These are phyloP conservation scores for Drosophila gunungcola DNA, from an alignment of 1,140 invertebrate species.

Conservation along the genomic window DNA sequence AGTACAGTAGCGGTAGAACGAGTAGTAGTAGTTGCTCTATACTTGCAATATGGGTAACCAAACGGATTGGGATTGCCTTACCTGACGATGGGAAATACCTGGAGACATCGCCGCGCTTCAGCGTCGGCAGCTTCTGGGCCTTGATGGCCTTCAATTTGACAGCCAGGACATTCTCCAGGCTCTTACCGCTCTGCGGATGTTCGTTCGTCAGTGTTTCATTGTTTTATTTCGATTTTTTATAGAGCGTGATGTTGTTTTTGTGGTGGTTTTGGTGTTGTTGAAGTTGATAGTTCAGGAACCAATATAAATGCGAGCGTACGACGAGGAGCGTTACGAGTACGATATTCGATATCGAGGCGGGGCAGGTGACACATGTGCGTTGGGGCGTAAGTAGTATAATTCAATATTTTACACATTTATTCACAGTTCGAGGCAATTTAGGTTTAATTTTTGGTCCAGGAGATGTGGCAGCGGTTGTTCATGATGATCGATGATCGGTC, in stretches of 20 bases:
- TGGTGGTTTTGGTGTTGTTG: constrained; percentile 55
- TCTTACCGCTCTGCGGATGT: constrained; percentile 85
- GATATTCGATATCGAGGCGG: constrained; percentile 21
- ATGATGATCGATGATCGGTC: constrained; percentile 38
- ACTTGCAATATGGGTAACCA: constrained; percentile 30
- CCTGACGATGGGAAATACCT: constrained; percentile 93
- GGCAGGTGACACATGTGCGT: constrained; percentile 71
- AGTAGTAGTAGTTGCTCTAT: constrained; percentile 38
- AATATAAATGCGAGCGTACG: constrained; percentile 44
- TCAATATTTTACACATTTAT: constrained; percentile 59
- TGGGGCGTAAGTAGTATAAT: constrained; percentile 49
- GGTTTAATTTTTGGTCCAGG: constrained; percentile 60
- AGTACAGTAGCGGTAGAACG: constrained; percentile 39
- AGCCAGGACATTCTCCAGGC: constrained; percentile 89
- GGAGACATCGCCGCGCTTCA: constrained; percentile 91
- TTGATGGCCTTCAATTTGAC: constrained; percentile 88
- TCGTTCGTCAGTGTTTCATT: constrained; percentile 15
- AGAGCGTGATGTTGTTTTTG: constrained; percentile 47
- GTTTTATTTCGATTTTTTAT: constrained; percentile 22
- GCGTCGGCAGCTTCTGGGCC: constrained; percentile 89
- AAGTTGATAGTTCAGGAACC: constrained; percentile 66
- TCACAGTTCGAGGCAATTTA: constrained; percentile 47
- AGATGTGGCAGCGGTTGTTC: constrained; percentile 40
- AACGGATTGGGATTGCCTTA: constrained; percentile 84
- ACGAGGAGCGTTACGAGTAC: constrained; percentile 29